Base-by-base conservation (phyloP, 92 coral and sea anemone genomes). In the Palythoa grandis region DNA sequence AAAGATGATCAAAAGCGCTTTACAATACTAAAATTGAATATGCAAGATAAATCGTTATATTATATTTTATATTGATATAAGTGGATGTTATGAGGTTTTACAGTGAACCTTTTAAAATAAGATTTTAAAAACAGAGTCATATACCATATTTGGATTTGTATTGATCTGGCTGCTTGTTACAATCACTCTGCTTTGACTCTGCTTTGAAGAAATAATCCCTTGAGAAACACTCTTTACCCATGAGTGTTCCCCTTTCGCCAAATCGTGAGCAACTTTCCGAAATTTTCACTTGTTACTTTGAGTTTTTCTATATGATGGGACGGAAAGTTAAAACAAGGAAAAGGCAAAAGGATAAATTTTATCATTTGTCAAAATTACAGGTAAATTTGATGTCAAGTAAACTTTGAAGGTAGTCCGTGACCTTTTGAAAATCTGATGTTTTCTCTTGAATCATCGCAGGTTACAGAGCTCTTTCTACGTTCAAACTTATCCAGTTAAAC, bases 301-400 rank as follows among this genome's bases (percentile, higher is more conserved):
- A 40, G 70, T 63, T 79, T n/a, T 65, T 65, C 5, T 25, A 12
- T 72, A 78, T 29, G 48, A 96, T 96, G 99, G 99, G 99, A 47
- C 95, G 92, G 58, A 95, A 96, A 89, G 92, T 71, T 19, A 96
- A 96, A 86, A 89, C 90, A 53, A 98, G 99, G 77, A 96, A 96
- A 84, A 93, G 89, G 23, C 88, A 98, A 35, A 90, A 94, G 87
- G 99, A 96, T 89, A 96, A 94, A 87, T 96, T 93, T 89, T 96
- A 96, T 72, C 99, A 93, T 83, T 93, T 96, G 43, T 98, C 99
- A 38, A 95, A 96, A 70, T 98, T 78, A 96, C 99, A 90, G 99
- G 99, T 96, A 93, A 35, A 23, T 38, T 53, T 13, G 16, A 23
- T 13, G 3, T 13, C 48, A 15, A 20, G 24, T 17, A 56, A 0